Evolutionary conservation across 2,113 vertebrate genomes (phyloP).

Genomic region (Brachypteracias leptosomus): DNA sequence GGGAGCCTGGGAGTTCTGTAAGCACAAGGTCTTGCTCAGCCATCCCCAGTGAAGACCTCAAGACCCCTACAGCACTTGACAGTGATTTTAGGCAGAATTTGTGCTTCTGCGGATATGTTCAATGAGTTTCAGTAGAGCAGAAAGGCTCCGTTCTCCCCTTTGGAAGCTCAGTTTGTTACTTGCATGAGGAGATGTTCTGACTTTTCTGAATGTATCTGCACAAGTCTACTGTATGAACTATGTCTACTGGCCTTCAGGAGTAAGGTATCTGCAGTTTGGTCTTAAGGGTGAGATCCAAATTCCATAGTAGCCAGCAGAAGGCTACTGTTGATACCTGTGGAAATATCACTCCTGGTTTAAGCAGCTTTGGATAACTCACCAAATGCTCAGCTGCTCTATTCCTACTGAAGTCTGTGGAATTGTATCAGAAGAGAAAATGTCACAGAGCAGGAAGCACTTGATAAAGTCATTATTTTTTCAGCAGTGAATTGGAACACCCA

Average conservation of each 20-base stretch:
- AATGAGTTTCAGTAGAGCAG: background rate
- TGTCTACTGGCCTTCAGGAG: background rate
- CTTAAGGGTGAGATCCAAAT: background rate
- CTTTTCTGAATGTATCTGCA: background rate
- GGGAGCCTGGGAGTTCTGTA: background rate
- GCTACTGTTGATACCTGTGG: background rate
- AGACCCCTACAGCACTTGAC: background rate
- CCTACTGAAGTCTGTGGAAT: background rate
- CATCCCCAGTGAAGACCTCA: background rate
- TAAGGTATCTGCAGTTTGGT: background rate
- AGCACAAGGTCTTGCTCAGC: background rate
- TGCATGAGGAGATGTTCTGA: background rate
- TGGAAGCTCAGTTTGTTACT: background rate
- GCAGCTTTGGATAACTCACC: background rate
- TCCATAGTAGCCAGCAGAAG: background rate
- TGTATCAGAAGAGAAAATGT: background rate
- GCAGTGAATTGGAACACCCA: accelerated
- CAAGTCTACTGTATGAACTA: background rate
- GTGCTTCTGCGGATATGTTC: background rate
- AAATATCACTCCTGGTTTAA: background rate
- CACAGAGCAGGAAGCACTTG: background rate
- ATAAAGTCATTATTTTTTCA: background rate
- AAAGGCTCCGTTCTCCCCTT: background rate
- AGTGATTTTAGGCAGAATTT: background rate
- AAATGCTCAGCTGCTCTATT: background rate